Conservation (phyloP, 2,113 vertebrate genomes). For the Ardeotis arabs region DNA sequence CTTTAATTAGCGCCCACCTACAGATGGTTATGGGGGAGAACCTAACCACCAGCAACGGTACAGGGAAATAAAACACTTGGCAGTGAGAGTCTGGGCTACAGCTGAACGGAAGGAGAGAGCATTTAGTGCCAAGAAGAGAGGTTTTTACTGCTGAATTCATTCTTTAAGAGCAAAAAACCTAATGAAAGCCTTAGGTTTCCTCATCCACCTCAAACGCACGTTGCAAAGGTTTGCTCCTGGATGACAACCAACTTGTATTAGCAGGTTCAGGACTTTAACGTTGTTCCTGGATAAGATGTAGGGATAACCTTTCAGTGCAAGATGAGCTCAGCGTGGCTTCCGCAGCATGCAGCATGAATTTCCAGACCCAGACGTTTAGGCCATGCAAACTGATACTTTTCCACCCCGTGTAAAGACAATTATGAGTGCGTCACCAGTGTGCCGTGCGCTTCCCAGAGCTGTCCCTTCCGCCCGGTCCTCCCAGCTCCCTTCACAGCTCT, state of each 20-base stretch:
- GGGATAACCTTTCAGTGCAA: not conserved
- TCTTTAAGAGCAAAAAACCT: not conserved
- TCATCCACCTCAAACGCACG: rapidly evolving
- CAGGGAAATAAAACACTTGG: rapidly evolving
- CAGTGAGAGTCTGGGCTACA: not conserved
- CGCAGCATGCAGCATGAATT: rapidly evolving
- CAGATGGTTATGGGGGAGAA: not conserved
- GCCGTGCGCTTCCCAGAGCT: not conserved
- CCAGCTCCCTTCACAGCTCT: rapidly evolving
- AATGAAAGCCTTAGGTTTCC: not conserved
- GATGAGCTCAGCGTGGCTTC: not conserved
- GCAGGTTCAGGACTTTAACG: not conserved
- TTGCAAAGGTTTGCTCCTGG: not conserved
- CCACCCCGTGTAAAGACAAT: not conserved
- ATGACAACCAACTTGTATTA: not conserved
- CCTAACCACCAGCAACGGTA: rapidly evolving
- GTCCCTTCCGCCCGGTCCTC: not conserved
- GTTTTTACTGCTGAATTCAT: not conserved
- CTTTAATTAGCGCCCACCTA: not conserved
- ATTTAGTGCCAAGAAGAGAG: not conserved
- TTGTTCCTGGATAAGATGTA: not conserved
- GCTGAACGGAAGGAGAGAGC: not conserved
- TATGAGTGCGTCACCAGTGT: rapidly evolving
- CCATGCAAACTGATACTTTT: not conserved
- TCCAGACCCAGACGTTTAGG: not conserved